These are phyloP conservation scores for Nettapus auritus DNA, from an alignment of 2,113 vertebrate species.

Conservation along the genomic window DNA sequence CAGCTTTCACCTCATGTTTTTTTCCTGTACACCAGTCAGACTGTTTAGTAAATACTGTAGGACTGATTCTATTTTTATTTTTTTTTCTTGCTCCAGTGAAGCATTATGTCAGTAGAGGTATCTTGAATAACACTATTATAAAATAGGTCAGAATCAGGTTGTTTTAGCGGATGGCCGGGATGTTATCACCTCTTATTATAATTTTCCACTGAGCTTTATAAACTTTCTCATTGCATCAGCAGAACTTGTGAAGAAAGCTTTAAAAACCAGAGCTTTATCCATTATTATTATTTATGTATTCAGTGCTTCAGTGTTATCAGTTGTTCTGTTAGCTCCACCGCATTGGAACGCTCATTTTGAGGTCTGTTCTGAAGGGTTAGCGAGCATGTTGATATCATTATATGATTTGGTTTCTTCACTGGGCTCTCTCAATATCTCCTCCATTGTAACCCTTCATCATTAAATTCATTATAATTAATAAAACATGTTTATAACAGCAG, in stretches of 20 bases:
- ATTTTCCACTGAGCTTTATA: constrained; percentile 38
- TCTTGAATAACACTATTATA: constrained; percentile 46
- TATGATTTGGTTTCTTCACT: neutral
- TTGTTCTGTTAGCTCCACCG: neutral
- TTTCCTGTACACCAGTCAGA: neutral
- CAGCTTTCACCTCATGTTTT: neutral
- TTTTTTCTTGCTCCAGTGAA: neutral
- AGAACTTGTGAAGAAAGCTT: constrained; percentile 42
- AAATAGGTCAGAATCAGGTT: constrained; percentile 56
- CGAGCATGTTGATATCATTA: neutral
- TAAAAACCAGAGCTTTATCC: neutral
- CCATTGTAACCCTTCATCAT: neutral
- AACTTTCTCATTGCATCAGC: constrained; percentile 38
- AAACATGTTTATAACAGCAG: neutral
- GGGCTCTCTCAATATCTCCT: neutral
- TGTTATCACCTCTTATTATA: constrained; percentile 32
- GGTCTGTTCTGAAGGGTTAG: neutral
- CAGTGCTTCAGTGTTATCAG: neutral
- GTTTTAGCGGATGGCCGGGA: neutral
- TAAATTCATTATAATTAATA: neutral
- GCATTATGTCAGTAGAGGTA: constrained; percentile 29
- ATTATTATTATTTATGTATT: neutral
- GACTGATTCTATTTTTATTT: constrained; percentile 12
- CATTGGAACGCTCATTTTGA: neutral
- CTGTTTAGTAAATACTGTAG: neutral